These are phyloP conservation scores for Cyprichromis sp. DNA, from an alignment of 2,113 vertebrate genomes.

Conservation along the genomic window DNA sequence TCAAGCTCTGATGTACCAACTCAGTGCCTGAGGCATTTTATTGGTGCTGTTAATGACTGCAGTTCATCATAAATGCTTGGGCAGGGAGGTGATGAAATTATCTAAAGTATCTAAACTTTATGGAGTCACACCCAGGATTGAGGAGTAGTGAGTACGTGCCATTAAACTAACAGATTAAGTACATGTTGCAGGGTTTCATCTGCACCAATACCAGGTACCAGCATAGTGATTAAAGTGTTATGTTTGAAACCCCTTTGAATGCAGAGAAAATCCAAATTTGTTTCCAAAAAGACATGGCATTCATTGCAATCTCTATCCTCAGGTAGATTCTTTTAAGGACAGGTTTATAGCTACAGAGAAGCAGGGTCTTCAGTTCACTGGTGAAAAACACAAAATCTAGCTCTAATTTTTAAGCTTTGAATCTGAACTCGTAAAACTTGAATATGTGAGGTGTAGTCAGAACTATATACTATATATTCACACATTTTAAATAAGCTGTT, in stretches of 20 bases:
- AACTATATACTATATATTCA: background rate
- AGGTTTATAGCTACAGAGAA: background rate
- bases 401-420: background rate
- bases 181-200: background rate
- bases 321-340: background rate
- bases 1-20: background rate
- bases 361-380: background rate
- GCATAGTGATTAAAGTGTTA: background rate
- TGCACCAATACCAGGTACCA: background rate
- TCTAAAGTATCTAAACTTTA: background rate
- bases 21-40: background rate
- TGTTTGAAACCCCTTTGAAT: background rate
- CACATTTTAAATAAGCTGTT: background rate
- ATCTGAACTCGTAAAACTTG: background rate
- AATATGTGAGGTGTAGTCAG: background rate
- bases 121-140: background rate
- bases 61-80: background rate
- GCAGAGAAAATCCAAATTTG: background rate
- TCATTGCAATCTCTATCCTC: background rate
- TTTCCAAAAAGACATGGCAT: background rate
- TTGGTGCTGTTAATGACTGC: background rate
- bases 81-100: background rate
- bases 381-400: background rate
- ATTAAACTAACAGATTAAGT: background rate
- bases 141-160: background rate